Conservation (phyloP, 1,140 invertebrate species). For the Protaetia brevitarsis region DNA sequence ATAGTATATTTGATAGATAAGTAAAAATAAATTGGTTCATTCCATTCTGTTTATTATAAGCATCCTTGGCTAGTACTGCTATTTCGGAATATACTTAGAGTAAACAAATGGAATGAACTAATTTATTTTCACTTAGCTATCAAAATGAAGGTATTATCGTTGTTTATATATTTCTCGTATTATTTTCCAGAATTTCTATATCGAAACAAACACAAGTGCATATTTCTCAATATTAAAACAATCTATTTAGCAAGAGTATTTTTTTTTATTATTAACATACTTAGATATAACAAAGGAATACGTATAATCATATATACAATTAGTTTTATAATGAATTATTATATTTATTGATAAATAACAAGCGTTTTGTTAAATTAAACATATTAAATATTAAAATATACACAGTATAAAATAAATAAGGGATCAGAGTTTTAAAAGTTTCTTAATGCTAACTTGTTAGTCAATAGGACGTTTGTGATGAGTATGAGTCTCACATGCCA, state of each 20-base stretch:
- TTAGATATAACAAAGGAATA: conserved; percentile 9
- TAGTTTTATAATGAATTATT: background rate
- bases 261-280: conserved; percentile 9
- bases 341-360: background rate
- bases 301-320: background rate
- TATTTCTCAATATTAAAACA: too few species aligned
- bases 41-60: too few species aligned
- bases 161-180: too few species aligned
- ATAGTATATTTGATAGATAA: too few species aligned
- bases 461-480: background rate
- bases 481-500: background rate
- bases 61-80: too few species aligned
- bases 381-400: conserved; percentile 17
- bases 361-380: conserved; percentile 8
- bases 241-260: background rate
- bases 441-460: background rate
- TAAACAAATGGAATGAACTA: too few species aligned
- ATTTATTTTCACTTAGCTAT: too few species aligned
- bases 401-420: conserved; percentile 5
- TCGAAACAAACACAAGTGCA: too few species aligned
- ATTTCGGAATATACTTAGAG: too few species aligned
- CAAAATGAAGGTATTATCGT: too few species aligned
- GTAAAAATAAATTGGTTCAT: too few species aligned
- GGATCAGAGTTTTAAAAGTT: background rate
- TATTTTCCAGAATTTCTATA: too few species aligned